Evolutionary conservation across 2,797 vertebrate genomes (phyloP), one percentile per base, ranked within the genome.

Genomic region (Antrozous pallidus): DNA sequence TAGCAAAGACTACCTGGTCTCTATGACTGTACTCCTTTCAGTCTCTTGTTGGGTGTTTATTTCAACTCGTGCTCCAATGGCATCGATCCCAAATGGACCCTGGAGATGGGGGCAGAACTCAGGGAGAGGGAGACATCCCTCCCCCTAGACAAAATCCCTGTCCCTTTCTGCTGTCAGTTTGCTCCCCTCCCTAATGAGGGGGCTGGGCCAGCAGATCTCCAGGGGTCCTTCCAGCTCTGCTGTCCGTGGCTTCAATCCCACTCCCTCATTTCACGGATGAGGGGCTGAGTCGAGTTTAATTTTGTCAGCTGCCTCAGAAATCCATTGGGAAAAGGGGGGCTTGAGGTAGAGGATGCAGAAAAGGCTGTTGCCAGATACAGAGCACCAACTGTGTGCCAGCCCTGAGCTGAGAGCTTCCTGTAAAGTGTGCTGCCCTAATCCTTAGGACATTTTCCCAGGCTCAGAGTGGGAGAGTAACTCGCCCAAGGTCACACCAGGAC

Each of bases 211-310:
- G 58, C 4, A 0, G 45, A 26, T 93, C 95, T 81, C 88, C 70
- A 47, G 92, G 93, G 82, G 85, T 93, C 88, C 90, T 77, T n/a
- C 90, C 58, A 58, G 47, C 80, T 45, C 91, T 69, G 78, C 56
- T 8, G 12, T 49, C 65, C 51, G 67, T 28, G 20, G 49, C 80
- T 90, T 77, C 73, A 10, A 31, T 45, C 93, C 96, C 83, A 94
- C 89, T 80, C 87, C 71, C 94, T 97, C 93, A 97, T 97, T 97
- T 97, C 96, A 97, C 22, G 96, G 91, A 90, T 97, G 96, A 97
- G 77, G 84, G 77, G 20, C 90, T 80, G 71, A 94, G 96, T 96
- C 89, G 18, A 61, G 87, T 94, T 95, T 94, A 91, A 97, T 97
- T 96, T 95, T 96, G 96, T 96, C 97, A 96, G 90, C 97, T 97